Percentiles rank a stretch among this genome's conserved stretches.
Evolutionary conservation across 2,888 invertebrate genomes (phyloP).

Genomic region (Synergus japonicus): DNA sequence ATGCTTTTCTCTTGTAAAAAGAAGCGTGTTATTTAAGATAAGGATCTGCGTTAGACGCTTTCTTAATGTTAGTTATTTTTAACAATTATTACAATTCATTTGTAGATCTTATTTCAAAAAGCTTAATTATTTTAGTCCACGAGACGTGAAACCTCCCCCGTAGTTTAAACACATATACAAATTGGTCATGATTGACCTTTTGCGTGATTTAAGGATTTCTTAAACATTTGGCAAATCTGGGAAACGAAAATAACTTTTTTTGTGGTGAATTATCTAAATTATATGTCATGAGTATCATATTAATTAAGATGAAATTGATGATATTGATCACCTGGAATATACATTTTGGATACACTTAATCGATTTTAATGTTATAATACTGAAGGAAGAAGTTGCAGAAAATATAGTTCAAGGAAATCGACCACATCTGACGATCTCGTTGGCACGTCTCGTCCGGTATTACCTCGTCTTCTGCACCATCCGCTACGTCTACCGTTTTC

Average conservation of each 20-base stretch:
- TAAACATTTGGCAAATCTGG: too few relatives aligned
- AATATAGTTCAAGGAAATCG: neutral
- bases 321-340: neutral
- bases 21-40: neutral
- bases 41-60: neutral
- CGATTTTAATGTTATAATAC: slow-evolving; percentile 13
- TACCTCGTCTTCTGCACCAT: slow-evolving; percentile 17
- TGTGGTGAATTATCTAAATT: too few relatives aligned
- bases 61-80: neutral
- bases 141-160: too few relatives aligned
- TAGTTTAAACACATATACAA: too few relatives aligned
- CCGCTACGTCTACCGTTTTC: slow-evolving; percentile 10
- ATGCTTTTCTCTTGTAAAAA: slow-evolving; percentile 5
- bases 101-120: too few relatives aligned
- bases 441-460: neutral
- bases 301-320: too few relatives aligned
- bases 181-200: too few relatives aligned
- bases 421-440: slow-evolving; percentile 10
- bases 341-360: neutral
- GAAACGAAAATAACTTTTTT: too few relatives aligned
- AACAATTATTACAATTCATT: too few relatives aligned
- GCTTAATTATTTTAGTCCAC: too few relatives aligned
- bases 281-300: too few relatives aligned
- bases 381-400: neutral
- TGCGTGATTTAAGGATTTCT: too few relatives aligned